Evolutionary conservation across 2,888 invertebrate genomes (phyloP).

Genomic region (Escarpia spicata): DNA sequence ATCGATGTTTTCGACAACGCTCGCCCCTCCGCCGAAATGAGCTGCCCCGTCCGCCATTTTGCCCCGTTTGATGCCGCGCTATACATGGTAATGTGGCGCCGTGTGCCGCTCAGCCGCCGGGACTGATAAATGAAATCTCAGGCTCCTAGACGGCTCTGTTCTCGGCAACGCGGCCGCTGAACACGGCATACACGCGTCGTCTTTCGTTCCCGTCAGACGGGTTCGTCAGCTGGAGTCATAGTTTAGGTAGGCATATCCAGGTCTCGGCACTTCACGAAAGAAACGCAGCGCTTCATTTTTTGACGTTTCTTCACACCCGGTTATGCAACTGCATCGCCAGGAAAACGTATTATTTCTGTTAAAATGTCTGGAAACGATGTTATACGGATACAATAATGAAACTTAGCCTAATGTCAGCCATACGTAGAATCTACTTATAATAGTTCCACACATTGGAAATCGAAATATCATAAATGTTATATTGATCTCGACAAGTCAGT

Average conservation of each 20-base stretch:
- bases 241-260: background rate
- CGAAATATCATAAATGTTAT: too few relatives aligned
- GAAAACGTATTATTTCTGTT: too few relatives aligned
- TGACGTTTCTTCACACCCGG: too few relatives aligned
- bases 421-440: too few relatives aligned
- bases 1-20: background rate
- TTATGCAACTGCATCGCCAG: too few relatives aligned
- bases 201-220: background rate
- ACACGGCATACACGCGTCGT: background rate
- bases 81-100: background rate
- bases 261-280: background rate
- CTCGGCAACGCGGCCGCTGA: background rate
- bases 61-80: conserved; percentile 16
- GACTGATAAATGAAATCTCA: background rate
- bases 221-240: background rate
- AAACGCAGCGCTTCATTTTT: too few relatives aligned
- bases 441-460: too few relatives aligned
- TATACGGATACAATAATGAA: background rate
- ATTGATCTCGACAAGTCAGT: too few relatives aligned
- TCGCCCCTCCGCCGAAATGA: background rate
- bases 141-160: background rate
- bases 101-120: background rate
- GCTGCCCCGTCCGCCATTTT: background rate
- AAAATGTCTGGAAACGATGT: too few relatives aligned
- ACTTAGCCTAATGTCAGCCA: background rate